phyloP scores from a whole-genome alignment of 2,888 invertebrate species.

The Sinopyrophorus schimmeli region DNA sequence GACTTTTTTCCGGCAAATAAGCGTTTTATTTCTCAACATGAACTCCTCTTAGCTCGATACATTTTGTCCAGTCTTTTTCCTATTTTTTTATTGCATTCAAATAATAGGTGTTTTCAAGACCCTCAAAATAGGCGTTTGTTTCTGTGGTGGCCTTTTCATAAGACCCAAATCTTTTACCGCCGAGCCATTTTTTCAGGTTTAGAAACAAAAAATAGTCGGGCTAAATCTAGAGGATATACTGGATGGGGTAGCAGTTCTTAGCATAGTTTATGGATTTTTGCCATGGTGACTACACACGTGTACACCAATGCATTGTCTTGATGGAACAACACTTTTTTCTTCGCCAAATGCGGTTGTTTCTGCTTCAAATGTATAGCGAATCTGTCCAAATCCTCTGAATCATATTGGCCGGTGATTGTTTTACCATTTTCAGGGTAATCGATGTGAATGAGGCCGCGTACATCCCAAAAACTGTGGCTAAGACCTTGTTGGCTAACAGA shows the following conservation, averaged over 20 bases:
- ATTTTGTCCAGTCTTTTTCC: conserved; percentile 1
- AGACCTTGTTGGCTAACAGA: too few relatives aligned
- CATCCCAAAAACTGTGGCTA: too few relatives aligned
- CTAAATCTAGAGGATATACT: conserved; percentile 1
- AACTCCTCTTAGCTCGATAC: conserved; percentile 4
- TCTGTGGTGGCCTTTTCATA: conserved; percentile 1
- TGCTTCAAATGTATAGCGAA: too few relatives aligned
- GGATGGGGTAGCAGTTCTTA: conserved; percentile 31
- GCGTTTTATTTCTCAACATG: conserved; percentile 3
- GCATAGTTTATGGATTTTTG: conserved; percentile 29
- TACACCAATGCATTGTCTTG: conserved; percentile 27
- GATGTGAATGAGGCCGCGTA: neutral
- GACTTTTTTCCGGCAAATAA: too few relatives aligned
- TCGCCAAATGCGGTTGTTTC: conserved; percentile 5
- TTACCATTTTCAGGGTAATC: neutral
- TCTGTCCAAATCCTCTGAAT: too few relatives aligned
- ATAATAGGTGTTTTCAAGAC: neutral
- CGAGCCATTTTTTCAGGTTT: neutral
- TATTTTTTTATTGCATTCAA: conserved; percentile 2
- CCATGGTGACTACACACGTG: conserved; percentile 23
- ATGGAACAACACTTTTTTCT: conserved; percentile 16
- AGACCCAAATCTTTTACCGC: conserved; percentile 1
- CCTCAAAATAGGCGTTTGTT: neutral
- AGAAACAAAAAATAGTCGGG: too few relatives aligned
- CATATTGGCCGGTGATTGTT: too few relatives aligned